phyloP scores from a whole-genome alignment of 2,113 vertebrate species.

The Actinemys pallida region DNA sequence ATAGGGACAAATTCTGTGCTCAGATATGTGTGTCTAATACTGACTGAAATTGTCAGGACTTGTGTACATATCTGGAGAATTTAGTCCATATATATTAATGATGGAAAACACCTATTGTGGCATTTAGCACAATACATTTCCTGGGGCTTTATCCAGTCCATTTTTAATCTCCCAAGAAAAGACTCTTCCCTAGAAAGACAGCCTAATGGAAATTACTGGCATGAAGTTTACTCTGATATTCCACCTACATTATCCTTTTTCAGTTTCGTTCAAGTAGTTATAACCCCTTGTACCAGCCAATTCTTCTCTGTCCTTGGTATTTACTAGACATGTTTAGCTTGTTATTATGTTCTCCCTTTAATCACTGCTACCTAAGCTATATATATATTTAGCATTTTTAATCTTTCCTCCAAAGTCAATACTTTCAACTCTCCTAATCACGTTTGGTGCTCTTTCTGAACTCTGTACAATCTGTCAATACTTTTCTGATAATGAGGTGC shows the following conservation, averaged over 20 bases:
- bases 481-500: conserved; percentile 1
- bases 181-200: conserved; percentile 44
- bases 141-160: conserved; percentile 6
- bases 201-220: conserved; percentile 42
- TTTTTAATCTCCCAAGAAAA: conserved; percentile 40
- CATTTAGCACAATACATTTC: conserved; percentile 42
- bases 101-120: conserved; percentile 33
- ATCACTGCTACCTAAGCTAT: background rate
- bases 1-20: conserved; percentile 31
- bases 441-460: background rate
- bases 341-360: conserved; percentile 25
- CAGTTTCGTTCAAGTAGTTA: background rate
- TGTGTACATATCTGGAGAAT: conserved; percentile 36
- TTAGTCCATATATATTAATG: conserved; percentile 51
- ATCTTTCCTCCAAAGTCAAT: conserved; percentile 37
- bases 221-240: conserved; percentile 48
- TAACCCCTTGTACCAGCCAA: conserved; percentile 13
- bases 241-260: background rate
- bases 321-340: conserved; percentile 12
- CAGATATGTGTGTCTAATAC: conserved; percentile 53
- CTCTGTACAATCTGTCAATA: background rate
- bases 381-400: conserved; percentile 27
- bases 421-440: conserved; percentile 39
- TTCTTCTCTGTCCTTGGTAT: background rate
- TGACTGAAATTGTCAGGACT: background rate